phyloP scores from a whole-genome alignment of 2,888 invertebrate genomes.

The Acronicta alni region DNA sequence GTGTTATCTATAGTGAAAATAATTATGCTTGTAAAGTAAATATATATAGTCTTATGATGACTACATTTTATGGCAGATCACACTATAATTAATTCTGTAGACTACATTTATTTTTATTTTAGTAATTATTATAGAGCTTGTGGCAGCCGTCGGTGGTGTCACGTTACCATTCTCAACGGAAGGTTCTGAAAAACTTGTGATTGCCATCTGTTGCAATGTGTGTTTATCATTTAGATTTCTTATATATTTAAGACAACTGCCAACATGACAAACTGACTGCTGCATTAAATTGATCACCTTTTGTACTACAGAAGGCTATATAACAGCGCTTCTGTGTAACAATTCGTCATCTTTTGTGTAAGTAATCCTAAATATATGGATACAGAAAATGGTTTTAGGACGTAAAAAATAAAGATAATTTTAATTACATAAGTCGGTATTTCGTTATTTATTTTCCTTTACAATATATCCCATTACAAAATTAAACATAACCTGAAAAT shows the following conservation, averaged over 20 bases:
- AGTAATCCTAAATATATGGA: constrained; percentile 32
- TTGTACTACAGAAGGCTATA: constrained; percentile 23
- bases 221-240: constrained; percentile 47
- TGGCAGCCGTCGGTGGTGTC: constrained; percentile 87
- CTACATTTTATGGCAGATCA: constrained; percentile 38
- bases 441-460: constrained; percentile 21
- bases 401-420: constrained; percentile 27
- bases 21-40: constrained; percentile 28
- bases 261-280: constrained; percentile 75
- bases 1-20: constrained; percentile 10
- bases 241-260: constrained; percentile 54
- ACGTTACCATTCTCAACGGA: constrained; percentile 81
- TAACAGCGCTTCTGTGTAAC: constrained; percentile 28
- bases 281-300: constrained; percentile 56
- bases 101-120: constrained; percentile 59
- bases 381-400: constrained; percentile 16
- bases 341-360: constrained; percentile 19
- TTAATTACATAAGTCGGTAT: not conserved
- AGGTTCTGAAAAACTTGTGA: constrained; percentile 49
- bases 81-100: constrained; percentile 46
- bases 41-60: constrained; percentile 23
- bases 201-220: constrained; percentile 44
- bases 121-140: constrained; percentile 70
- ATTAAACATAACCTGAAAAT: no score
- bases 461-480: not conserved